Evolutionary conservation across 2,113 vertebrate genomes (phyloP), one percentile per base, ranked within the genome.

Genomic region (Mola mola): DNA sequence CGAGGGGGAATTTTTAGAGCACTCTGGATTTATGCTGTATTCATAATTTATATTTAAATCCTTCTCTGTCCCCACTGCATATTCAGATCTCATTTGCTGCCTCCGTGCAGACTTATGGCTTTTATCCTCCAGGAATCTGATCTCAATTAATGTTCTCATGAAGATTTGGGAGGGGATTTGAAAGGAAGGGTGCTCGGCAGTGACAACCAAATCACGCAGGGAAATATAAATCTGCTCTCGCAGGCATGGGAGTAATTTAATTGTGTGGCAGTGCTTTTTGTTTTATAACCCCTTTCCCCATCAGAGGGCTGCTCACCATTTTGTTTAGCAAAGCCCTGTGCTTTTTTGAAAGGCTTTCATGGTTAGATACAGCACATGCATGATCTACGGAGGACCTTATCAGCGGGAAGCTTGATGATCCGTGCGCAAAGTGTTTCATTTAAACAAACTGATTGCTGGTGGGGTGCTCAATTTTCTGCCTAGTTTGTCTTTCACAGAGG

Each of bases 41-140:
- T 91, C 87, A 94, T 96, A 95, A 97, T 96, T 96, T 92, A 96
- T 96, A 92, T 91, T 86, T 91, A 89, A 84, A 91, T 91, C 91
- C 88, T 82, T 81, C 92, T 43, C 4, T 63, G 78, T 89, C 83
- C 74, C 71, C 68, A 78, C 85, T 92, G 86, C 88, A 86, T 88
- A 79, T 84, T 92, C 93, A 78, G 78, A 89, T 71, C 90, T 92
- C 91, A 92, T 93, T 94, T 93, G 83, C 86, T 51, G 38, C 83
- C 58, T 66, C 84, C 68, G 2, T 76, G 79, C 77, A 66, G 88
- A 79, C 51, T 66, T 28, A 1, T 66, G 62, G 57, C 84, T 81
- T 88, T 89, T 68, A 88, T 92, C 84, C 87, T 84, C 82, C 81
- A 78, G 87, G 72, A 83, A 44, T 86, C 84, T 83, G 78, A 78